A percentile compares a stretch with the other conserved stretches of the same genome.
Evolutionary conservation across 2,113 vertebrate genomes (phyloP).

Genomic region (Apistogramma diplotaenia): DNA sequence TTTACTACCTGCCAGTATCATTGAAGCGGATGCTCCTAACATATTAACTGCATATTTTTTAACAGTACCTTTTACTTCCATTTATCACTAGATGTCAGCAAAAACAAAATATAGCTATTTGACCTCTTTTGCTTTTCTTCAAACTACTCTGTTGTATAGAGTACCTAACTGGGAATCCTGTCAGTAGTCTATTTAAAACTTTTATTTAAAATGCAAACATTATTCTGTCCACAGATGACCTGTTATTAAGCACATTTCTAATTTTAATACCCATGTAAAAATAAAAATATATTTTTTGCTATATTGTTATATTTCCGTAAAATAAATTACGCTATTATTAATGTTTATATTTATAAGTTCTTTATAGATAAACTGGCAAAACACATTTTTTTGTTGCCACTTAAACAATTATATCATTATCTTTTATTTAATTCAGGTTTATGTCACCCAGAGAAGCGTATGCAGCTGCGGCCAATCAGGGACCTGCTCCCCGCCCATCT

Average conservation of each 20-base stretch:
- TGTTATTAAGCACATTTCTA: background rate
- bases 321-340: background rate
- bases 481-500: background rate
- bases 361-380: background rate
- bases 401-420: background rate
- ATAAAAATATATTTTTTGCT: too few species aligned
- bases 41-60: background rate
- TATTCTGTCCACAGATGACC: background rate
- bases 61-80: background rate
- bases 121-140: too few species aligned
- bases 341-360: background rate
- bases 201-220: background rate
- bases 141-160: too few species aligned
- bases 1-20: too few species aligned
- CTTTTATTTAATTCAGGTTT: background rate
- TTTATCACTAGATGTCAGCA: background rate
- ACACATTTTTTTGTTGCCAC: background rate
- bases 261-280: background rate
- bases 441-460: background rate
- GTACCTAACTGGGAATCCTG: too few species aligned
- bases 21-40: too few species aligned
- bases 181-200: background rate
- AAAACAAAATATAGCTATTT: background rate
- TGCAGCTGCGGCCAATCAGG: conserved; percentile 44
- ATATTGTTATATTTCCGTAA: background rate